These are phyloP conservation scores for Callocephalon fimbriatum DNA, from an alignment of 2,113 vertebrate species.

Conservation along the genomic window DNA sequence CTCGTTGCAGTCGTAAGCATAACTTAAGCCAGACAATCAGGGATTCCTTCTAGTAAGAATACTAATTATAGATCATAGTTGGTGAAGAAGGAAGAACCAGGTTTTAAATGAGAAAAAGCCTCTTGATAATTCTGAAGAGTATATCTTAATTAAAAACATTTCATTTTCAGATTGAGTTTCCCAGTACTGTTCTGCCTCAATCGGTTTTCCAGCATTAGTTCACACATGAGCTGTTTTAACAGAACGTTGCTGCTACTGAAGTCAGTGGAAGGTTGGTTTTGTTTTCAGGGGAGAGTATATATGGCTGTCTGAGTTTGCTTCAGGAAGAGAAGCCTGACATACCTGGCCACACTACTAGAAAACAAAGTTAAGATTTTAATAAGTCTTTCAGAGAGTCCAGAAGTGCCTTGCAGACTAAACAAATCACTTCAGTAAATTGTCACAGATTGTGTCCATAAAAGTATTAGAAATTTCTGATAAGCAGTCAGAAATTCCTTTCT, in stretches of 20 bases:
- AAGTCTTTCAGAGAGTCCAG: not conserved
- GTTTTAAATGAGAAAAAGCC: slow-evolving; percentile 26
- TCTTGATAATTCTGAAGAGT: not conserved
- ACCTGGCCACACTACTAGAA: not conserved
- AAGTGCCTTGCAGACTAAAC: not conserved
- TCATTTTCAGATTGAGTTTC: slow-evolving; percentile 40
- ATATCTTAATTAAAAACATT: slow-evolving; percentile 37
- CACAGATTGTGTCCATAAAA: not conserved
- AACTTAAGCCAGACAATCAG: not conserved
- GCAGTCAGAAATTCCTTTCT: not conserved
- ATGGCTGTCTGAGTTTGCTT: not conserved
- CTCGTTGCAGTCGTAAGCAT: not conserved
- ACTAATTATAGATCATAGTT: slow-evolving; percentile 15
- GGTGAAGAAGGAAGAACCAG: not conserved
- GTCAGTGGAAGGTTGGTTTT: not conserved
- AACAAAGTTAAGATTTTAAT: not conserved
- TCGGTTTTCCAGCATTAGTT: slow-evolving; percentile 5
- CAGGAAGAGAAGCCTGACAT: not conserved
- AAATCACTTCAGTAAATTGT: not conserved
- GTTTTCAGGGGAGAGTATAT: not conserved
- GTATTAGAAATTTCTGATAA: not conserved
- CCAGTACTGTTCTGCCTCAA: not conserved
- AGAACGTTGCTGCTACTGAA: not conserved
- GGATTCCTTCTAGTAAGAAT: not conserved
- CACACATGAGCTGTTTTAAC: not conserved